These are phyloP conservation scores for Gambusia holbrooki DNA, from an alignment of 2,113 vertebrate genomes.

Conservation along the genomic window DNA sequence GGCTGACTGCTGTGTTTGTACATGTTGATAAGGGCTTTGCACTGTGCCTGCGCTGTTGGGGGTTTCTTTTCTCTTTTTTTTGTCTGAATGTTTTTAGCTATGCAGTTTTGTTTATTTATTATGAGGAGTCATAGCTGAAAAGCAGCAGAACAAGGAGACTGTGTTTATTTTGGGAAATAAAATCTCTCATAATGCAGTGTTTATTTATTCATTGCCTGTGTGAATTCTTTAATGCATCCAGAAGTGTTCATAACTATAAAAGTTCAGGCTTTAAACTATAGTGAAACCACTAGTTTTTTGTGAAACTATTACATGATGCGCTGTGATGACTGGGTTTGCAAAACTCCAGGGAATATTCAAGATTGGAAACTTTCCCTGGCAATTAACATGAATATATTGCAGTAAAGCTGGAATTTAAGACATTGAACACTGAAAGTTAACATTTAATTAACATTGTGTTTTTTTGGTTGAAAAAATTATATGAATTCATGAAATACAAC, in stretches of 20 bases:
- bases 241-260: not conserved
- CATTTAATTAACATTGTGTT: no score
- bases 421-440: no score
- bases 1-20: constrained; percentile 63
- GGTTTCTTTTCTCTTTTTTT: constrained; percentile 12
- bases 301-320: not conserved
- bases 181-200: not conserved
- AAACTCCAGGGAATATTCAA: not conserved
- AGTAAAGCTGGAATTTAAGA: no score
- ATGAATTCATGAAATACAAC: no score
- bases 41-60: constrained; percentile 22
- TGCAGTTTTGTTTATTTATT: not conserved
- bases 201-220: not conserved
- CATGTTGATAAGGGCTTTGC: constrained; percentile 70
- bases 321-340: not conserved
- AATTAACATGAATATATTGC: no score
- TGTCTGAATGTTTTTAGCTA: constrained; percentile 3
- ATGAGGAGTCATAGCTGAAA: not conserved
- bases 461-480: no score
- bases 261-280: no score
- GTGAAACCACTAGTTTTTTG: no score
- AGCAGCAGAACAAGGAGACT: not conserved
- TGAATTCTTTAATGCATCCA: not conserved
- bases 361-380: no score
- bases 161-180: not conserved